Conservation (phyloP, 2,113 vertebrate species). For the Rallus limicola region DNA sequence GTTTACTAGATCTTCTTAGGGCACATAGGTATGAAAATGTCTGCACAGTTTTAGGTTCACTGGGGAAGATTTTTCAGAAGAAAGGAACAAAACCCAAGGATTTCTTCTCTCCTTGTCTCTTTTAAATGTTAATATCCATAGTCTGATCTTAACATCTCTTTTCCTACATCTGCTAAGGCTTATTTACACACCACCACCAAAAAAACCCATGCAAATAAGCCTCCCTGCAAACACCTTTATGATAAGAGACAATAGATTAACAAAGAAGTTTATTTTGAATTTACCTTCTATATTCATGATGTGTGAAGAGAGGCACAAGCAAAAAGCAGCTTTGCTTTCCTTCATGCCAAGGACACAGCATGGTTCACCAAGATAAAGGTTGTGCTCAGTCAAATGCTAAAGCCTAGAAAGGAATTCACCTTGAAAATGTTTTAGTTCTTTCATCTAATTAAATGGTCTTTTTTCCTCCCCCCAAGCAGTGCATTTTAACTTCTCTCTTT, state of each 20-base stretch:
- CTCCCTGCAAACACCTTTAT: background rate
- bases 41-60: background rate
- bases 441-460: background rate
- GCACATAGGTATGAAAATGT: background rate
- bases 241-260: background rate
- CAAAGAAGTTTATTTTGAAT: background rate
- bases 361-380: background rate
- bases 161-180: background rate
- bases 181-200: background rate
- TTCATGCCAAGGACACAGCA: background rate
- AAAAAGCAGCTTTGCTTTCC: background rate
- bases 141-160: background rate
- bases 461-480: background rate
- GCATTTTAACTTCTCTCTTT: background rate
- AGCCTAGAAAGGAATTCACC: background rate
- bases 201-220: background rate
- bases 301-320: background rate
- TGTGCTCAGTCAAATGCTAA: background rate
- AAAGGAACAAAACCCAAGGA: background rate
- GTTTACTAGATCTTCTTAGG: constrained; percentile 30
- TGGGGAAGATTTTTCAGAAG: background rate
- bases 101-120: background rate
- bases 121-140: background rate
- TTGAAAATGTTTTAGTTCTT: background rate
- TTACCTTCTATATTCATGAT: background rate